phyloP scores from a whole-genome alignment of 2,888 invertebrate genomes.

The Pherbina coryleti region DNA sequence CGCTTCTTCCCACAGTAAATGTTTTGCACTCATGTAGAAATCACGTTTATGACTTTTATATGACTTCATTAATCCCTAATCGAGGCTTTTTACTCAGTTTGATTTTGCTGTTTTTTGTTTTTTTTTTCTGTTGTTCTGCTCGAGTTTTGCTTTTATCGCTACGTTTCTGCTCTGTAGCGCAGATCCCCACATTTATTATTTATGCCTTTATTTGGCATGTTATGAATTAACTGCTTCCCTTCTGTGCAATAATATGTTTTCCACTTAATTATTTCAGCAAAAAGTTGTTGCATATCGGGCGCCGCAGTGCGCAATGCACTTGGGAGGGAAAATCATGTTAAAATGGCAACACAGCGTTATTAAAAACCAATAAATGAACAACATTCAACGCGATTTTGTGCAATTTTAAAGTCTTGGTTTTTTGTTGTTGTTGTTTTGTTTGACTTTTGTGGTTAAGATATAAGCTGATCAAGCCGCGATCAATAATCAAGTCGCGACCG shows the following conservation, averaged over 20 bases:
- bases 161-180: background rate
- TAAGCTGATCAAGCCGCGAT: conserved; percentile 27
- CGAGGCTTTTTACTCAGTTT: background rate
- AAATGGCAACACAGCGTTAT: conserved; percentile 56
- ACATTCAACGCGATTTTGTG: conserved; percentile 36
- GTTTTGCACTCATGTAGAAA: conserved; percentile 49
- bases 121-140: conserved; percentile 8
- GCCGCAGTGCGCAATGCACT: conserved; percentile 30
- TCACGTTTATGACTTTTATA: conserved; percentile 42
- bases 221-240: conserved; percentile 51
- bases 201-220: conserved; percentile 51
- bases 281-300: conserved; percentile 1
- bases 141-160: conserved; percentile 23
- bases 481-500: conserved; percentile 23
- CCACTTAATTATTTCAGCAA: conserved; percentile 64
- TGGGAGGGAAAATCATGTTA: conserved; percentile 37
- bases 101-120: background rate
- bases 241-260: conserved; percentile 60
- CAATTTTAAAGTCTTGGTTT: conserved; percentile 33
- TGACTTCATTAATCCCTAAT: conserved; percentile 51
- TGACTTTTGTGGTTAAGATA: background rate
- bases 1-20: background rate
- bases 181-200: conserved; percentile 42
- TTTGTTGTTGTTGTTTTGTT: background rate
- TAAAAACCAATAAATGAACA: conserved; percentile 66